These are phyloP conservation scores for Catharus bicknelli DNA, from an alignment of 2,113 vertebrate species.

Conservation along the genomic window DNA sequence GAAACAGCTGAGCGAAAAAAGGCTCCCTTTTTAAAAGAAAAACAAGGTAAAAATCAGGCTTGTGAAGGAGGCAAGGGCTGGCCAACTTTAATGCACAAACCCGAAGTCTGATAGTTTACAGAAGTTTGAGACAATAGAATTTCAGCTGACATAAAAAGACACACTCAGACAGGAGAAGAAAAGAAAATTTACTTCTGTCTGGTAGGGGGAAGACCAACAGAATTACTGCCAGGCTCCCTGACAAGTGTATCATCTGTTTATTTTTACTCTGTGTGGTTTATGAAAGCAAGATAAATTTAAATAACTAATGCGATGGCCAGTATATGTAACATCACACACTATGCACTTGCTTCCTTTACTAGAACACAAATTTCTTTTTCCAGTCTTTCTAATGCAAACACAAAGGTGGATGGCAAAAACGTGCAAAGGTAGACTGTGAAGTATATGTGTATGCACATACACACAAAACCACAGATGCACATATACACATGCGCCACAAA, in stretches of 20 bases:
- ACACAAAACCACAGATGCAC: accelerated
- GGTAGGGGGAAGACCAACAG: background rate
- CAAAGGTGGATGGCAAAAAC: background rate
- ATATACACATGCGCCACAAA: accelerated
- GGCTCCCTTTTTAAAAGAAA: background rate
- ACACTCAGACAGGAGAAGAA: background rate
- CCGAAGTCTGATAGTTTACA: background rate
- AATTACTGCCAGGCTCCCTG: background rate
- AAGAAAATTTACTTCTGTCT: background rate
- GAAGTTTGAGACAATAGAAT: background rate
- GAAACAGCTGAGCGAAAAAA: slow-evolving; percentile 9
- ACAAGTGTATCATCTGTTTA: background rate
- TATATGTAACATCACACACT: background rate
- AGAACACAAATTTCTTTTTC: background rate
- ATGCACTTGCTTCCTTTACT: background rate
- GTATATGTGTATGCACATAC: accelerated
- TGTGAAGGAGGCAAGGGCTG: background rate
- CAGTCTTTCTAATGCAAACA: background rate
- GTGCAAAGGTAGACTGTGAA: background rate
- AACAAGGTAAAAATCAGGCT: background rate
- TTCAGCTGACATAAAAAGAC: background rate
- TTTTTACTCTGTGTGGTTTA: background rate
- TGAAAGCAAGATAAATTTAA: slow-evolving; percentile 3
- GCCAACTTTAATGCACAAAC: background rate
- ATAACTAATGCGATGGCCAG: background rate